A percentile compares a stretch with the other conserved stretches of the same genome.
phyloP scores from a whole-genome alignment of 2,113 vertebrate species.

The Elanus axillaris region DNA sequence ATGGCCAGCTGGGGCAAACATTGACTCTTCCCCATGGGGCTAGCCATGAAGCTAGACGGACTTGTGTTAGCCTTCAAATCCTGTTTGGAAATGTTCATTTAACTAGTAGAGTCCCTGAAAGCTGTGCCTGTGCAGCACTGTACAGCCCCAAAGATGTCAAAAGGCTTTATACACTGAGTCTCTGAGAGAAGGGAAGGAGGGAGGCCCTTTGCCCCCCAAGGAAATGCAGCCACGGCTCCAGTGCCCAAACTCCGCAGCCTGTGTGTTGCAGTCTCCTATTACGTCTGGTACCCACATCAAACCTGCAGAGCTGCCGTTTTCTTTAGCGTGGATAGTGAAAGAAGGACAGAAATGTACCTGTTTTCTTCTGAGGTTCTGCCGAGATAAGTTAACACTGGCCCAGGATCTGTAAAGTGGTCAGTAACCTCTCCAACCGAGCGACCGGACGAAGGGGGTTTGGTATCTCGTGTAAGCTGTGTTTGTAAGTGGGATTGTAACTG shows the following conservation, averaged over 20 bases:
- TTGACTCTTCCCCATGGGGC: not conserved
- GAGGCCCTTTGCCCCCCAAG: not conserved
- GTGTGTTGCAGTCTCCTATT: not conserved
- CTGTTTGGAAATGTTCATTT: not conserved
- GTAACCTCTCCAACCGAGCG: not conserved
- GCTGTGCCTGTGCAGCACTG: not conserved
- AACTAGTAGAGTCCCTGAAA: not conserved
- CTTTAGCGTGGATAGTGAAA: not conserved
- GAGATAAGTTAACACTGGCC: not conserved
- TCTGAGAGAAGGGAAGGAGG: not conserved
- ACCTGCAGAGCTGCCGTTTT: not conserved
- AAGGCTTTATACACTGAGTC: no score
- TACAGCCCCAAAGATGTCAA: not conserved
- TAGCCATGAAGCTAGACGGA: not conserved
- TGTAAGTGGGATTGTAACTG: not conserved
- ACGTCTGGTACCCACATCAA: not conserved
- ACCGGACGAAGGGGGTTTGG: not conserved
- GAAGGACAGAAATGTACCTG: not conserved
- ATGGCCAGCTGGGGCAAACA: not conserved
- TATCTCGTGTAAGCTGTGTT: accelerated
- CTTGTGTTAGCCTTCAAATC: not conserved
- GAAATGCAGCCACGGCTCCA: accelerated
- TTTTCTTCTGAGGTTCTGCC: not conserved
- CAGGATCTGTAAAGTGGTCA: not conserved
- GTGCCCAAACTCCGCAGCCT: not conserved